A percentile compares a stretch with the other conserved stretches of the same genome.
Conservation (phyloP, 2,888 invertebrate genomes). For the Apamea sordens region DNA sequence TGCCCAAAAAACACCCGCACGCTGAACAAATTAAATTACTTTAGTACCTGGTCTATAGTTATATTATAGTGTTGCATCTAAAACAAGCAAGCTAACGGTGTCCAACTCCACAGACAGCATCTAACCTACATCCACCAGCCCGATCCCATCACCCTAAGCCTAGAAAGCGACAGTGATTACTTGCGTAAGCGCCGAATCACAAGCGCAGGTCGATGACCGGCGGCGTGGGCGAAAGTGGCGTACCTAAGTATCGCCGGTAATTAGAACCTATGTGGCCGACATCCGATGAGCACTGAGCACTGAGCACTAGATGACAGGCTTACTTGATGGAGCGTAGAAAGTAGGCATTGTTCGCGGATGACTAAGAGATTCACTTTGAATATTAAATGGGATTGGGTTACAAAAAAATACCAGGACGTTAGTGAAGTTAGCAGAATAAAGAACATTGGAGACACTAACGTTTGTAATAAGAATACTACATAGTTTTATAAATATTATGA, state of each 20-base stretch:
- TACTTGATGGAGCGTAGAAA: slow-evolving; percentile 47
- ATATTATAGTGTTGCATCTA: too few species aligned
- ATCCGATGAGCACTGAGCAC: slow-evolving; percentile 52
- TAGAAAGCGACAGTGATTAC: slow-evolving; percentile 88
- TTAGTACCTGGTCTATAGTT: neutral
- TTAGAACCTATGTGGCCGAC: slow-evolving; percentile 70
- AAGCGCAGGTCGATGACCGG: slow-evolving; percentile 80
- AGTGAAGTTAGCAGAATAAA: neutral
- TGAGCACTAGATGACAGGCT: slow-evolving; percentile 48
- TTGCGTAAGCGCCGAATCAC: slow-evolving; percentile 86
- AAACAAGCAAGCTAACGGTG: neutral
- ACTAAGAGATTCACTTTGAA: slow-evolving; percentile 16
- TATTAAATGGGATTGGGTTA: slow-evolving; percentile 13
- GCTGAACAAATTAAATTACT: neutral
- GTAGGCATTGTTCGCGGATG: slow-evolving; percentile 19
- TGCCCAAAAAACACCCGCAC: neutral
- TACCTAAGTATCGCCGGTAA: slow-evolving; percentile 75
- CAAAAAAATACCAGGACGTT: slow-evolving; percentile 11
- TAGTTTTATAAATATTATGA: neutral
- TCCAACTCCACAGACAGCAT: slow-evolving; percentile 4
- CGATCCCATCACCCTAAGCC: slow-evolving; percentile 72
- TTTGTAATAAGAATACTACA: neutral
- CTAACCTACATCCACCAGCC: slow-evolving; percentile 27
- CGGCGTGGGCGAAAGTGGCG: slow-evolving; percentile 82
- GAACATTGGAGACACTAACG: neutral